Percentiles rank a stretch among this genome's conserved stretches.
These are phyloP conservation scores for Nebria salina DNA, from an alignment of 2,888 invertebrate genomes.

Conservation along the genomic window DNA sequence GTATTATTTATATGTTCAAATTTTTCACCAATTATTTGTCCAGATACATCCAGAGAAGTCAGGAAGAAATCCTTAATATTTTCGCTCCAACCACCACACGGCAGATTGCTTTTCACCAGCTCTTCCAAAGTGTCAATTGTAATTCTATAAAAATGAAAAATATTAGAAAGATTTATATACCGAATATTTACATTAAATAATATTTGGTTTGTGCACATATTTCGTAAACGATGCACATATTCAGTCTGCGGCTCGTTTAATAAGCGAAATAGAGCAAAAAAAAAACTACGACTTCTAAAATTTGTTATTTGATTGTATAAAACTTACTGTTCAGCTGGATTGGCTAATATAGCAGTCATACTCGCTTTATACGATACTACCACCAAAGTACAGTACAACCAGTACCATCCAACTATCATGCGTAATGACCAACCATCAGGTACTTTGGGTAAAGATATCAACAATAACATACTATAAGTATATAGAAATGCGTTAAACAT, in stretches of 20 bases:
- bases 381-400: slow-evolving; percentile 83
- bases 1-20: slow-evolving; percentile 73
- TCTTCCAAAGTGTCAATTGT: slow-evolving; percentile 81
- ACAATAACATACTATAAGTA: slow-evolving; percentile 82
- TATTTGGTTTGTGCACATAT: too few relatives aligned
- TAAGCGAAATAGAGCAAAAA: too few relatives aligned
- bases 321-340: slow-evolving; percentile 74
- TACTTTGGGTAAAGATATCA: slow-evolving; percentile 79
- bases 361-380: slow-evolving; percentile 85
- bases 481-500: slow-evolving; percentile 79
- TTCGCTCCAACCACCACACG: slow-evolving; percentile 77
- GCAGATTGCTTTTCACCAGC: slow-evolving; percentile 72
- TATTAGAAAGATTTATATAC: neutral
- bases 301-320: too few relatives aligned
- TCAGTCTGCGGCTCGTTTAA: too few relatives aligned
- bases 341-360: slow-evolving; percentile 85
- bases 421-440: slow-evolving; percentile 84
- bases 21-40: slow-evolving; percentile 73
- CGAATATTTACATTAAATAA: too few relatives aligned
- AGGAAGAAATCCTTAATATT: slow-evolving; percentile 77
- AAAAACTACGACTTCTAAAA: too few relatives aligned
- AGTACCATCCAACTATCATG: slow-evolving; percentile 86
- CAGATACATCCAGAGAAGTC: slow-evolving; percentile 73
- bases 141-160: slow-evolving; percentile 64
- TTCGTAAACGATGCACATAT: too few relatives aligned